Percentiles rank a stretch among this genome's conserved stretches.
phyloP scores from a whole-genome alignment of 2,888 invertebrate genomes.

The Serrognathus titanus region DNA sequence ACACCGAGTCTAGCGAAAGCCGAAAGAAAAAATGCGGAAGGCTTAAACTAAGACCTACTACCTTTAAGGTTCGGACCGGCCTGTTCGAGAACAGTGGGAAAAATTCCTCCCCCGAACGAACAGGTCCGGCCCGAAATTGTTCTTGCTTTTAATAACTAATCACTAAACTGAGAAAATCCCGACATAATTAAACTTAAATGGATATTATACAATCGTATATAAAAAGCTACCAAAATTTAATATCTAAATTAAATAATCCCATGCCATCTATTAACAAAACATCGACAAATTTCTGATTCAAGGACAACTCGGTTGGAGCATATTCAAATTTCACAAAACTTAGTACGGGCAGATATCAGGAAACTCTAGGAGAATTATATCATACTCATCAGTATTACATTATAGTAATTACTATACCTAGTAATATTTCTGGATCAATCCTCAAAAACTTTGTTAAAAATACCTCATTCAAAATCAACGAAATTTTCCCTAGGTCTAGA shows the following conservation, averaged over 20 bases:
- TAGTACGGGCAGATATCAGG: no score
- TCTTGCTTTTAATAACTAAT: slow-evolving; percentile 15
- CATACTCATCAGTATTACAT: no score
- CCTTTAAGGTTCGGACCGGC: slow-evolving; percentile 19
- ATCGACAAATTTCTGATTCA: slow-evolving; percentile 19
- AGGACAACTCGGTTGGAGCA: slow-evolving; percentile 20
- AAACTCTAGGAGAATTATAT: no score
- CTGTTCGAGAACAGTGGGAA: slow-evolving; percentile 1
- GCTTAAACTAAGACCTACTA: slow-evolving; percentile 41
- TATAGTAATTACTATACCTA: no score
- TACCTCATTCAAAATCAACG: no score
- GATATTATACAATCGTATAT: slow-evolving; percentile 27
- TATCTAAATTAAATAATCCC: slow-evolving; percentile 24
- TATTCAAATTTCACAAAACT: not conserved
- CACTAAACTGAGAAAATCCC: slow-evolving; percentile 25
- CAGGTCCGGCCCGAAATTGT: slow-evolving; percentile 6
- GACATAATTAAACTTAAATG: slow-evolving; percentile 24
- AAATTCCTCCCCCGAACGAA: not conserved
- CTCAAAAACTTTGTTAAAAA: no score
- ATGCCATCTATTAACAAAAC: slow-evolving; percentile 26
- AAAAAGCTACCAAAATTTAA: slow-evolving; percentile 29
- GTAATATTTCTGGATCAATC: no score
- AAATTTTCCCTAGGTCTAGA: no score
- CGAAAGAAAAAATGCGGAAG: slow-evolving; percentile 37
- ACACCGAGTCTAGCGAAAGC: slow-evolving; percentile 47